Evolutionary conservation across 2,888 invertebrate species (phyloP), one percentile per base, ranked within the genome.

Genomic region (Parapristionchus giblindavisi): DNA sequence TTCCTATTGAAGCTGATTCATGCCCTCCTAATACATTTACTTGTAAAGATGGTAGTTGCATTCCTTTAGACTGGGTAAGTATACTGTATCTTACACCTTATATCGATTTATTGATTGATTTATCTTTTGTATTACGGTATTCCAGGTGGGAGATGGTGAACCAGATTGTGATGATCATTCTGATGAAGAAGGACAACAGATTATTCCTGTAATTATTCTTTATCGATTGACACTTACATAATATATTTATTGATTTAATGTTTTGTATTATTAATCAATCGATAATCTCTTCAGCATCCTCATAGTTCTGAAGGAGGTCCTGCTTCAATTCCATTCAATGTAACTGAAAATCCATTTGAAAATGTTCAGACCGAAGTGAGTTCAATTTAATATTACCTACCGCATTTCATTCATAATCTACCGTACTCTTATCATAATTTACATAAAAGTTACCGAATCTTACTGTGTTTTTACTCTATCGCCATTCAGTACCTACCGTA

Each of bases 81-180:
- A 6, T 54, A 6, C 6, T 54, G 6, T 54, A 54, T 54, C 27
- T 8, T 43, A 43, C 43, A 43, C 43, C 43, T 14, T 17, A 43
- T 8, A 43, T 43, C 8, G 43, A 43, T 43, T 43, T 14, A 8
- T 8, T 36, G 61, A 40, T 38, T 36, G 60, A 60, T 60, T n/a
- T 32, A 61, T 61, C 32, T 3, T 5, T 1, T 11, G n/a, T 40
- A 43, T 65, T 29, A 65, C 54, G 70, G 36, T 70, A 52, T 65
- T 65, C 40, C 36, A 71, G 70, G 70, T 77, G 3, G 85, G 84
- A 36, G 87, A 87, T 74, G 86, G 86, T 24, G 87, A 87, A 75
- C 77, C 79, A 32, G 87, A 87, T 74, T 87, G 87, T 73, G 84
- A 84, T 58, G 85, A 85, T 73, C 81, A 83, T 36, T 79, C 80